These are phyloP conservation scores for Takifugu ocellatus DNA, from an alignment of 2,797 vertebrate species.

Conservation along the genomic window DNA sequence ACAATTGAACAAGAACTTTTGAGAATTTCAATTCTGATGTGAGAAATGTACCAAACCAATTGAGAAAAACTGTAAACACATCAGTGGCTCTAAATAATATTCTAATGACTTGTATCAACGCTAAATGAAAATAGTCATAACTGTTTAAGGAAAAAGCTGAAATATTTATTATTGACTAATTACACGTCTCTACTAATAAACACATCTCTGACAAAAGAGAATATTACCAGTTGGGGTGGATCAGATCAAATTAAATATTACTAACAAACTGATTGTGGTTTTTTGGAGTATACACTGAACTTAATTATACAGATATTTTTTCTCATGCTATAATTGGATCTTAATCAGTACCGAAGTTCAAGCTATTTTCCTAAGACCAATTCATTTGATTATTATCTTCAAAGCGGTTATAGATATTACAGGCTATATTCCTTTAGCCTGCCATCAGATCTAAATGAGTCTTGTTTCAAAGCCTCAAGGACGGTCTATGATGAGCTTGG, in stretches of 20 bases:
- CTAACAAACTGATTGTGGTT: constrained; percentile 6
- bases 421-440: constrained; percentile 68
- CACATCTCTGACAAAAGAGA: too few species aligned
- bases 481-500: constrained; percentile 57
- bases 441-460: constrained; percentile 75
- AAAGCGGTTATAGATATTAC: constrained; percentile 72
- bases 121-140: too few species aligned
- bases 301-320: constrained; percentile 38
- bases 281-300: constrained; percentile 33
- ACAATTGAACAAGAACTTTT: too few species aligned
- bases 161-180: too few species aligned
- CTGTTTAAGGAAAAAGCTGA: too few species aligned
- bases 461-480: constrained; percentile 75
- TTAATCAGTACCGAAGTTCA: constrained; percentile 71
- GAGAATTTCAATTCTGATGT: too few species aligned
- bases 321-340: constrained; percentile 68
- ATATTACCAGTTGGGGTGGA: not conserved
- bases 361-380: constrained; percentile 74
- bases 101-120: too few species aligned
- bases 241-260: constrained; percentile 23
- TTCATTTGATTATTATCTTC: constrained; percentile 78
- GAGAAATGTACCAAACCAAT: too few species aligned
- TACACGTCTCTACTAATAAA: too few species aligned
- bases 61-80: too few species aligned
- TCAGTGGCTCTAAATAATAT: too few species aligned